Evolutionary conservation across 2,888 invertebrate species (phyloP).

Genomic region (Tetropium fuscum): DNA sequence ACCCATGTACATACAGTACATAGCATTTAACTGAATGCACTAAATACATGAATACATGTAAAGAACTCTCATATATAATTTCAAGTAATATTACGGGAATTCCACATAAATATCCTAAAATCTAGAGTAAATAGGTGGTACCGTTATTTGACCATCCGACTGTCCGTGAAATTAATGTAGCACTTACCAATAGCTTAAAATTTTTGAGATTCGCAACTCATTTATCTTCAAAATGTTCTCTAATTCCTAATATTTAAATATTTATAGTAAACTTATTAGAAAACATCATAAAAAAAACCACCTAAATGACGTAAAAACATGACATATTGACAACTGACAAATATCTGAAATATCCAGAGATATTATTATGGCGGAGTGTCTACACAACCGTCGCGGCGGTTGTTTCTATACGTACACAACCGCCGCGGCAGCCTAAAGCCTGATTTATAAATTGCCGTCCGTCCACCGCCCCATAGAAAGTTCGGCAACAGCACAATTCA

Average conservation of each 20-base stretch:
- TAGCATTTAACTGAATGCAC: too few relatives aligned
- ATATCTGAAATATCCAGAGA: too few relatives aligned
- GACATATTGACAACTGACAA: conserved; percentile 46
- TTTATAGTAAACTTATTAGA: conserved; percentile 16
- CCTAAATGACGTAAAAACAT: conserved; percentile 44
- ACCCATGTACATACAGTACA: too few relatives aligned
- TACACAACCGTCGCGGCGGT: too few relatives aligned
- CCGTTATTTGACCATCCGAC: conserved; percentile 16
- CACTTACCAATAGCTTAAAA: conserved; percentile 11
- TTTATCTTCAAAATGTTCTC: conserved; percentile 3
- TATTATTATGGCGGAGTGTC: too few relatives aligned
- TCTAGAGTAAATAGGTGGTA: conserved; percentile 11
- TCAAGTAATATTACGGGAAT: background rate
- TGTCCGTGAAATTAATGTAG: conserved; percentile 9
- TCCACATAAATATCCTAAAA: background rate
- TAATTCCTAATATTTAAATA: conserved; percentile 18
- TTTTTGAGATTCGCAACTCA: conserved; percentile 9
- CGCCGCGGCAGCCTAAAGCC: too few relatives aligned
- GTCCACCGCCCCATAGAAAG: too few relatives aligned
- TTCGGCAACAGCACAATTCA: too few relatives aligned
- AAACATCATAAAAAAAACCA: conserved; percentile 33
- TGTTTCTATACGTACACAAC: too few relatives aligned
- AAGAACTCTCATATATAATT: conserved; percentile 4
- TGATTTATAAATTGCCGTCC: too few relatives aligned
- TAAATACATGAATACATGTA: too few relatives aligned